Evolutionary conservation across 30 jellyfish, hydroid and myxozoan genomes (phyloP).

Genomic region (Aurelia aurita): DNA sequence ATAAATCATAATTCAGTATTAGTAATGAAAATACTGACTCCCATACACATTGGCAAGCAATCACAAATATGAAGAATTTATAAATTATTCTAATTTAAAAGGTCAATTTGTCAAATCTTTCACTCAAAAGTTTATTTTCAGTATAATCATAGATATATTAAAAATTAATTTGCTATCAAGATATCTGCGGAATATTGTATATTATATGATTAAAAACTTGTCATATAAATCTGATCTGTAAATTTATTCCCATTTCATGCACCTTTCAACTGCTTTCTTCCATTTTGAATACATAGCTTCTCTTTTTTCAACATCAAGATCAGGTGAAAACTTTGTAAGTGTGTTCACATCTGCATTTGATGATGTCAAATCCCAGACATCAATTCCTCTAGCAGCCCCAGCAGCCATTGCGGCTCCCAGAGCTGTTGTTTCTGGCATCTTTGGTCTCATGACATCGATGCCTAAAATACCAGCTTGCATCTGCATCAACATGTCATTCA

Average conservation of each 20-base stretch:
- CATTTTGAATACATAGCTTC: slow-evolving; percentile 70
- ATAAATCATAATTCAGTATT: no score
- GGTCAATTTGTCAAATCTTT: no score
- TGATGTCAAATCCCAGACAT: slow-evolving; percentile 58
- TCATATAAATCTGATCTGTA: no score
- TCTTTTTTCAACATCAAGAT: slow-evolving; percentile 48
- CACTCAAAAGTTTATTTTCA: no score
- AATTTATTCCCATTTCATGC: slow-evolving; percentile 38
- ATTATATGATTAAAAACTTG: no score
- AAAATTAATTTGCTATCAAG: background rate
- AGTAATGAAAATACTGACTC: no score
- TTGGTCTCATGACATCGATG: slow-evolving; percentile 82
- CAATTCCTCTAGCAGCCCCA: slow-evolving; percentile 85
- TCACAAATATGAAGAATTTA: no score
- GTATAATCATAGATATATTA: no score
- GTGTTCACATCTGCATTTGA: background rate
- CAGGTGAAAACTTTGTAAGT: slow-evolving; percentile 21
- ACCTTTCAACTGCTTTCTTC: slow-evolving; percentile 78
- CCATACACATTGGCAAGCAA: no score
- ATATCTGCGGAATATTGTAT: no score
- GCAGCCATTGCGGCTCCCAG: slow-evolving; percentile 97
- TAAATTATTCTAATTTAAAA: no score
- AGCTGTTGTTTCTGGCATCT: slow-evolving; percentile 94
- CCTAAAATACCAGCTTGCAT: slow-evolving; percentile 84
- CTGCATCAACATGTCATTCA: slow-evolving; percentile 83